Evolutionary conservation across 2,797 vertebrate genomes (phyloP).

Genomic region (Pipistrellus pipistrellus): DNA sequence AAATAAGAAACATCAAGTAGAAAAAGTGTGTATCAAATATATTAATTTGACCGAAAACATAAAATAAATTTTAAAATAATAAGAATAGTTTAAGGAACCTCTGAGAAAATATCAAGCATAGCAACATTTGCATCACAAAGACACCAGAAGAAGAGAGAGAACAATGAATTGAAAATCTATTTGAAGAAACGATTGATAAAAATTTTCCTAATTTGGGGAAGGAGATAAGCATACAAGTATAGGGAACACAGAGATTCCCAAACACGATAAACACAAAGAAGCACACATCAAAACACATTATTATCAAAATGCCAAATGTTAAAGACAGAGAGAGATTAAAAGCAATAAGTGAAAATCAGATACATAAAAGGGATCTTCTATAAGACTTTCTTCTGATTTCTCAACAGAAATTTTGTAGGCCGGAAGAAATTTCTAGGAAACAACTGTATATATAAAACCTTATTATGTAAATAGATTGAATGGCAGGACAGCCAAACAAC

Average conservation of each 20-base stretch:
- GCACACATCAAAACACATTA: background rate
- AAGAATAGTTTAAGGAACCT: background rate
- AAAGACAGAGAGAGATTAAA: background rate
- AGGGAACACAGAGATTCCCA: background rate
- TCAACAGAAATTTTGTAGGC: background rate
- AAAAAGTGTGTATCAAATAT: slow-evolving; percentile 9
- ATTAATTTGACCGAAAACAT: background rate
- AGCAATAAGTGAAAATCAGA: background rate
- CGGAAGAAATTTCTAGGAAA: background rate
- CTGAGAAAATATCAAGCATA: background rate
- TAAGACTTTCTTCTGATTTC: background rate
- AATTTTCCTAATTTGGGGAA: background rate
- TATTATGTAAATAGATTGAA: too few species aligned
- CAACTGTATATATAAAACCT: too few species aligned
- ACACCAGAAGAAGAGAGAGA: background rate
- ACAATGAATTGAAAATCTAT: background rate
- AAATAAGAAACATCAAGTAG: slow-evolving; percentile 3
- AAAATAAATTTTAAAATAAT: background rate
- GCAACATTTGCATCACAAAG: background rate
- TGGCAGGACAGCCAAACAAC: too few species aligned
- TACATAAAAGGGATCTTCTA: background rate
- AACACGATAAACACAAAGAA: background rate
- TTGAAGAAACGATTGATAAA: background rate
- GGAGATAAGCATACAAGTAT: background rate
- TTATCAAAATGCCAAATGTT: background rate